These are phyloP conservation scores for Schizopygopsis malacanthus DNA, from an alignment of 2,797 vertebrate genomes.

Conservation along the genomic window DNA sequence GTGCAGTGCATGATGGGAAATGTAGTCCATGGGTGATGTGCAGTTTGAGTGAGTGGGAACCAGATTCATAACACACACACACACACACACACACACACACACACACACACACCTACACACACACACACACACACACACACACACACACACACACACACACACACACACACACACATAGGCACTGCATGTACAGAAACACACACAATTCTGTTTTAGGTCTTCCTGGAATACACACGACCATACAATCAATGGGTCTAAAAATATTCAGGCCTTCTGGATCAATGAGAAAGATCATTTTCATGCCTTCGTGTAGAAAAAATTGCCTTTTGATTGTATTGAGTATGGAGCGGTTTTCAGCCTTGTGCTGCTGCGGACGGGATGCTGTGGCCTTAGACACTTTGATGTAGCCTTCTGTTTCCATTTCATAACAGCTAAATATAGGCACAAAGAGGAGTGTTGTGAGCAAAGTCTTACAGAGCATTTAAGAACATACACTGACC, in stretches of 20 bases:
- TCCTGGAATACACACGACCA: constrained; percentile 75
- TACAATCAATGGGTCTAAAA: constrained; percentile 83
- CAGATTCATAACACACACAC: too few relatives aligned
- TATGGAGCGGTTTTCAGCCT: constrained; percentile 65
- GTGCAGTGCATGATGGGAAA: too few relatives aligned
- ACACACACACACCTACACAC: background rate
- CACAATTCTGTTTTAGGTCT: constrained; percentile 70
- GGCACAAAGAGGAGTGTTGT: constrained; percentile 18
- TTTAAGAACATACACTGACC: background rate
- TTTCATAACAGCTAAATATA: constrained; percentile 36
- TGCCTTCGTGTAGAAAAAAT: constrained; percentile 76
- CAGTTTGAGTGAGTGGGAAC: too few relatives aligned
- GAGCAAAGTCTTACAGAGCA: background rate
- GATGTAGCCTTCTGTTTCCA: background rate
- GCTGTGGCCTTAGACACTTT: constrained; percentile 3
- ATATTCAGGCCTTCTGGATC: constrained; percentile 79
- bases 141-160: constrained; percentile 32
- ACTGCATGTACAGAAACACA: constrained; percentile 28
- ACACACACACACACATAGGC: background rate
- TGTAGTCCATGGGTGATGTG: too few relatives aligned
- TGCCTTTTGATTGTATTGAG: constrained; percentile 76
- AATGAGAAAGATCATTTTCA: constrained; percentile 75
- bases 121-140: background rate
- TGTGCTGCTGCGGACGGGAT: constrained; percentile 61
- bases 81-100: background rate